Evolutionary conservation across 2,797 vertebrate genomes (phyloP), one percentile per base, ranked within the genome.

Genomic region (Cyclura pinguis): DNA sequence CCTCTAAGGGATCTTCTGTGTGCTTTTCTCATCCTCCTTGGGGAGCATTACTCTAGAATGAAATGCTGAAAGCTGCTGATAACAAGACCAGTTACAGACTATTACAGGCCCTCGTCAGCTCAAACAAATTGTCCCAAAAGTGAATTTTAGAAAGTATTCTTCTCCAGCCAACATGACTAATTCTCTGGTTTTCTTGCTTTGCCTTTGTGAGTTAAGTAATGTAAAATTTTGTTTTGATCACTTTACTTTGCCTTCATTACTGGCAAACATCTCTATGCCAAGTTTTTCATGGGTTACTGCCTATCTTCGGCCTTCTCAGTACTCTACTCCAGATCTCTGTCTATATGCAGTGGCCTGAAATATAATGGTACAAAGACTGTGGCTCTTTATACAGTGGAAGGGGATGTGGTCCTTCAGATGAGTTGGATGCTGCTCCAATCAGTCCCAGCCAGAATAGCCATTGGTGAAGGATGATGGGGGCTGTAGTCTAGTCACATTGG

Each of bases 1-100:
- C 59, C 50, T 90, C 32, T 55, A 80, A 83, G 77, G 78, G 89
- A 82, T 69, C 91, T 78, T 0, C 0, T n/a, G 10, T 14, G 22
- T 14, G 22, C 67, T 42, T 72, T 80, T 57, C 52, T 69, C n/a
- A 72, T 18, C 3, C 72, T 80, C 86, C 14, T 81, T 77, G 85
- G 35, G 76, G 91, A 77, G 62, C 47, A 89, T 85, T 83, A 32
- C 82, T 85, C 38, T 59, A 67, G 76, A 90, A 89, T 3, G n/a
- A 86, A 86, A 92, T 80, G 18, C 52, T 88, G 62, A 82, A 93
- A 87, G 47, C 0, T 0, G 24, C 4, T 9, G 81, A 92, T 88
- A 88, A 14, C 78, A 77, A 85, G 29, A 85, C 64, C 73, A 72
- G 91, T 13, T 67, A 72, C 7, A 64, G 4, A 38, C 74, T 87